Conservation (phyloP, 1,140 invertebrate species). For the Drosophila ambigua region DNA sequence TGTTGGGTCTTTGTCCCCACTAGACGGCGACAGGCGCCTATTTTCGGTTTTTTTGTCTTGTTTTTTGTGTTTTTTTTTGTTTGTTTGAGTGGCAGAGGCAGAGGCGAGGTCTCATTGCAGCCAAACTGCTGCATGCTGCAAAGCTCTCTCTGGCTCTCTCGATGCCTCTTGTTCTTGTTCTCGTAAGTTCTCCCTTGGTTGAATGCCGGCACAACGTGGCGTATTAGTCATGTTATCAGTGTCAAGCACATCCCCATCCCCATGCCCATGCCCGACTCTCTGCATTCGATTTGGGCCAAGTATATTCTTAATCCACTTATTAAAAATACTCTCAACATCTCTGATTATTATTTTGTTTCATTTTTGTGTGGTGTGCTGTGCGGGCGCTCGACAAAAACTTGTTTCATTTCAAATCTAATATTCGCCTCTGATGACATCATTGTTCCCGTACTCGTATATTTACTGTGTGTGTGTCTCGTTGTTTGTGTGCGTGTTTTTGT, state of each 20-base stretch:
- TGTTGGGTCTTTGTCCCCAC: constrained; percentile 47
- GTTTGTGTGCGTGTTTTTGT: constrained; percentile 53
- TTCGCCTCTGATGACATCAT: constrained; percentile 74
- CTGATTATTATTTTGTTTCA: constrained; percentile 21
- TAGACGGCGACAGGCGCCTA: constrained; percentile 32
- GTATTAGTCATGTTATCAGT: constrained; percentile 60
- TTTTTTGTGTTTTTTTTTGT: constrained; percentile 19
- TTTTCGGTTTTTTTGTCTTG: constrained; percentile 22
- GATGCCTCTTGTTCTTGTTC: not conserved
- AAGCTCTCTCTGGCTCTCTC: constrained; percentile 13
- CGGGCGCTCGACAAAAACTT: constrained; percentile 61
- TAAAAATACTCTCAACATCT: constrained; percentile 25
- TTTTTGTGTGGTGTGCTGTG: constrained; percentile 15
- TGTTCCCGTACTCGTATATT: constrained; percentile 64
- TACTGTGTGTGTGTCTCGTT: constrained; percentile 30
- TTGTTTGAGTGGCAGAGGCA: constrained; percentile 20
- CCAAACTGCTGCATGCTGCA: constrained; percentile 39
- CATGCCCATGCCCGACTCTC: not conserved
- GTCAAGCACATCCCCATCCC: constrained; percentile 47
- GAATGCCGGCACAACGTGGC: constrained; percentile 53
- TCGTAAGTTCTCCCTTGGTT: constrained; percentile 1
- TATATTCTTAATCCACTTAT: constrained; percentile 35
- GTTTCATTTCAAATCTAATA: constrained; percentile 69
- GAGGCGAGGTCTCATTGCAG: constrained; percentile 51
- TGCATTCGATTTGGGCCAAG: constrained; percentile 24